These are phyloP conservation scores for Panagrolaimus sp. DNA, from an alignment of 1,140 invertebrate genomes.

Conservation along the genomic window DNA sequence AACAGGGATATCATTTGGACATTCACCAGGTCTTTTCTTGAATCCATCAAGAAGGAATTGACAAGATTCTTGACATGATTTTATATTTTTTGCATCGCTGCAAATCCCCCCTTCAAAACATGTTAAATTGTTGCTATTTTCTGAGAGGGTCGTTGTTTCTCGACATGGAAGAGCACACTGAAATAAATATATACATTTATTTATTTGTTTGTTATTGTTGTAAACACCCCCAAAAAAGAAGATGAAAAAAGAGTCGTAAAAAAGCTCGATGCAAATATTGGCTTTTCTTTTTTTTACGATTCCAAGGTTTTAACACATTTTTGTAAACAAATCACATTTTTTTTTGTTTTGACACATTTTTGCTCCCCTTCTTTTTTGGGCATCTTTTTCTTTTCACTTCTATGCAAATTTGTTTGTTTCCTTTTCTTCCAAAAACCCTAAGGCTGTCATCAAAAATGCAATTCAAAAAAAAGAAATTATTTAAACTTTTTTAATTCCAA, in stretches of 20 bases:
- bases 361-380: not conserved
- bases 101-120: not conserved
- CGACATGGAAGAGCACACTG: conserved; percentile 41
- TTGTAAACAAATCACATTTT: conserved; percentile 23
- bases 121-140: conserved; percentile 35
- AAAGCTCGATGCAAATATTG: not conserved
- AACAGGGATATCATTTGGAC: conserved; percentile 31
- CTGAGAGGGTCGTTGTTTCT: conserved; percentile 27
- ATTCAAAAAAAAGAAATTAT: too few relatives aligned
- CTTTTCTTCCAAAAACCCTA: too few relatives aligned
- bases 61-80: conserved; percentile 47
- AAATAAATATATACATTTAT: conserved; percentile 21
- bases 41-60: conserved; percentile 43
- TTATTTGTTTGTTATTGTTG: not conserved
- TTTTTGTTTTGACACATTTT: conserved; percentile 3
- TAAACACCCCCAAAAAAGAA: conserved; percentile 8
- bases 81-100: conserved; percentile 33
- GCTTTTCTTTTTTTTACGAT: not conserved
- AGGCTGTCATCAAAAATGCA: too few relatives aligned
- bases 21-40: conserved; percentile 43
- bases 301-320: conserved; percentile 23
- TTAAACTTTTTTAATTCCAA: too few relatives aligned
- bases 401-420: too few relatives aligned
- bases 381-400: too few relatives aligned
- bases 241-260: not conserved